These are phyloP conservation scores for Telenomus remus DNA, from an alignment of 1,140 invertebrate genomes.

Conservation along the genomic window DNA sequence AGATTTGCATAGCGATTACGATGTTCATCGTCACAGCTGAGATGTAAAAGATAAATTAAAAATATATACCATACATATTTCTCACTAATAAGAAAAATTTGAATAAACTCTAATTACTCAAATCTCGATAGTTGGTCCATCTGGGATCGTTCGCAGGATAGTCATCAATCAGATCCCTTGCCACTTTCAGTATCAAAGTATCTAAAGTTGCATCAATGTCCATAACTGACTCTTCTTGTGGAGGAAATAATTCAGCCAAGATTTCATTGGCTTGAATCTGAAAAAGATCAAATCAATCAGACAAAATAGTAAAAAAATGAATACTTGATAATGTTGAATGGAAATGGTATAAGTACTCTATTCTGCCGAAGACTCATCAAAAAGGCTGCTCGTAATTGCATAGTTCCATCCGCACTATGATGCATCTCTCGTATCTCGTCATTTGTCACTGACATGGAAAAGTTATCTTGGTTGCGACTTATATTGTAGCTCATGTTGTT, in stretches of 20 bases:
- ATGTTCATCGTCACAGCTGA: conserved; percentile 70
- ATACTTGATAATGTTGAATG: conserved; percentile 8
- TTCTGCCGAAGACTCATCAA: conserved; percentile 67
- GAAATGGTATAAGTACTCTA: conserved; percentile 47
- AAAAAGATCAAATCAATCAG: conserved; percentile 42
- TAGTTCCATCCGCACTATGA: conserved; percentile 79
- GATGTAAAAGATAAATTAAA: not conserved
- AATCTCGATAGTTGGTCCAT: conserved; percentile 78
- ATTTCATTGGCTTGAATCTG: conserved; percentile 80
- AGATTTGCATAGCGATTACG: conserved; percentile 84
- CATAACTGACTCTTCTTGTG: conserved; percentile 72
- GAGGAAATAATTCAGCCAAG: conserved; percentile 82
- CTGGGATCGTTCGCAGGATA: conserved; percentile 91
- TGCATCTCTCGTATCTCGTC: conserved; percentile 84
- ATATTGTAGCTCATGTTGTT: conserved; percentile 40
- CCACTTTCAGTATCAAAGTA: conserved; percentile 82
- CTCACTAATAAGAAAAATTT: not conserved
- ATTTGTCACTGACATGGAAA: conserved; percentile 81
- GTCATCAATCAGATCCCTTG: conserved; percentile 89
- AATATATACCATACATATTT: not conserved
- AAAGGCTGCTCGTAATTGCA: conserved; percentile 87
- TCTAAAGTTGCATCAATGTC: conserved; percentile 80
- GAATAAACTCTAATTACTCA: conserved; percentile 56
- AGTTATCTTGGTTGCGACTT: conserved; percentile 63
- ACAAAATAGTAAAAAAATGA: conserved; percentile 16